Base-by-base conservation (phyloP, 2,888 invertebrate species). In the Hecatera dysodea region DNA sequence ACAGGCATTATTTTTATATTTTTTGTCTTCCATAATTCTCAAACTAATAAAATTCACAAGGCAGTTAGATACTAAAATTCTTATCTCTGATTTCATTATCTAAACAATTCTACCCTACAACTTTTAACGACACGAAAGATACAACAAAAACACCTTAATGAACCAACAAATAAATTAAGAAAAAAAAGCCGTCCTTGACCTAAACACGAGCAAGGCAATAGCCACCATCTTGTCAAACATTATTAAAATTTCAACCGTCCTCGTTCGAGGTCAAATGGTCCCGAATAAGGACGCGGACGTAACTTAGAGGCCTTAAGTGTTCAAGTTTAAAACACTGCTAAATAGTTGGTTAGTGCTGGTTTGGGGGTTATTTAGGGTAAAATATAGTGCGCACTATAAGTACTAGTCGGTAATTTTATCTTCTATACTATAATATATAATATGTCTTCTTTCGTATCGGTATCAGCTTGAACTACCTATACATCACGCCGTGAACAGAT, bases 321-420 rank as follows among this genome's bases (percentile, higher is more conserved):
- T 53, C 63, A 53, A 82, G 81, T 81, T 81, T 75, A 75, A 82
- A 85, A 81, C 64, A 75, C 59, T 59, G 63, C 72, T 82, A 76
- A 82, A 85, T 78, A 84, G 78, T 76, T 76, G 71, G 61, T 78
- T 68, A 72, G 55, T 60, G 44, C 61, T 22, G 24, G 42, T 57
- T 15, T 46, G 11, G 27, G 24, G 48, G 62, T 72, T 67, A 67
- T 67, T 77, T 66, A 48, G 59, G 33, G 22, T 65, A 50, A 65
- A 48, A 46, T 61, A 67, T 63, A 27, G 46, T n/a, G n/a, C n/a
- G n/a, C n/a, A n/a, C n/a, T n/a, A n/a, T n/a, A n/a, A n/a, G n/a
- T n/a, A n/a, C n/a, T n/a, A n/a, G n/a, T n/a, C n/a, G 52, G 27
- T n/a, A 11, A 62, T 77, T 61, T 36, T 22, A 12, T 3, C 39